These are phyloP conservation scores for Ranitomeya variabilis DNA, from an alignment of 2,113 vertebrate genomes.

Conservation along the genomic window DNA sequence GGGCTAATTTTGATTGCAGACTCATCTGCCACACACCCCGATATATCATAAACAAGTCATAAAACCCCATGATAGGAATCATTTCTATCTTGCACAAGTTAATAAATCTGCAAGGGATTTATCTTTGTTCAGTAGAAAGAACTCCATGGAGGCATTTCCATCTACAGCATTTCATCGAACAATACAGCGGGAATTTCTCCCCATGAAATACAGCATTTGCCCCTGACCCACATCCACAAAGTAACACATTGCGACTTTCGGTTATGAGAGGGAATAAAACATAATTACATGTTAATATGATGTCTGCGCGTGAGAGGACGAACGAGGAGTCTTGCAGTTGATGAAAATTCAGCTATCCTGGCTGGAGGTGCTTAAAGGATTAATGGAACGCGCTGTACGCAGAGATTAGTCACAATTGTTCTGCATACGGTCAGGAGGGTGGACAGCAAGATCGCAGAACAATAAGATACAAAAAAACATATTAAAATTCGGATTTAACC, in stretches of 20 bases:
- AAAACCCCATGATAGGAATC: neutral
- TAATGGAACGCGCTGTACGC: conserved; percentile 25
- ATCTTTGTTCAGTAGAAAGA: neutral
- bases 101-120: conserved; percentile 2
- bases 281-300: conserved; percentile 46
- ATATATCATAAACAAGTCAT: neutral
- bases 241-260: neutral
- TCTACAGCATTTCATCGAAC: neutral
- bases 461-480: conserved; percentile 32
- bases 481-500: conserved; percentile 44
- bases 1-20: neutral
- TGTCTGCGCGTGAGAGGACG: neutral
- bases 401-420: conserved; percentile 44
- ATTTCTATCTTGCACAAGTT: neutral
- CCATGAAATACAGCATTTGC: neutral
- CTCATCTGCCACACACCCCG: neutral
- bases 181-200: neutral
- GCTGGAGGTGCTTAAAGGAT: conserved; percentile 46
- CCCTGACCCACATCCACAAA: conserved; percentile 35
- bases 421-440: conserved; percentile 26
- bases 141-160: neutral
- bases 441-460: conserved; percentile 9
- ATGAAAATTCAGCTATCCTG: conserved; percentile 30
- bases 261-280: conserved; percentile 20
- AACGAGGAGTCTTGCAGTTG: neutral